These are phyloP conservation scores for Anoura caudifer DNA, from an alignment of 2,113 vertebrate genomes.

Conservation along the genomic window DNA sequence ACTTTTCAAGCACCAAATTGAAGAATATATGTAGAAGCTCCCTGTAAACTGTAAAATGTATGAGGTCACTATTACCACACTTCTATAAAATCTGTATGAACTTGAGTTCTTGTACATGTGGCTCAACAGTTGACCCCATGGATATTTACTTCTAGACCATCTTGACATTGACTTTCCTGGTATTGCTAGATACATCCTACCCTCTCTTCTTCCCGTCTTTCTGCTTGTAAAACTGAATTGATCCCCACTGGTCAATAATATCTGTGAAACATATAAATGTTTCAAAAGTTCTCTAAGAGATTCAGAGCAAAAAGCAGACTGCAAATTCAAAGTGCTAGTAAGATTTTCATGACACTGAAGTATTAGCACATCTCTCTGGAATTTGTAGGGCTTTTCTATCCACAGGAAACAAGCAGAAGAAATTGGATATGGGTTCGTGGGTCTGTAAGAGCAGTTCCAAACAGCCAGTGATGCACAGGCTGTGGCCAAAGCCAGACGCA, in stretches of 20 bases:
- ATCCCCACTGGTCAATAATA: slow-evolving; percentile 28
- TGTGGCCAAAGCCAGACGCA: neutral
- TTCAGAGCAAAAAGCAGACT: slow-evolving; percentile 17
- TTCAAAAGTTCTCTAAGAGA: slow-evolving; percentile 58
- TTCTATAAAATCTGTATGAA: neutral
- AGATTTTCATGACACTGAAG: slow-evolving; percentile 42
- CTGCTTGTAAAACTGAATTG: slow-evolving; percentile 24
- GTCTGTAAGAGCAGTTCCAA: neutral
- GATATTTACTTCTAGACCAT: neutral
- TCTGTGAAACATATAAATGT: slow-evolving; percentile 56
- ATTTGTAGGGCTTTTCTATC: slow-evolving; percentile 45
- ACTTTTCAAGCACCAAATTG: neutral
- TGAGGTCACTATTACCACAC: neutral
- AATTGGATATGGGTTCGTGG: slow-evolving; percentile 47
- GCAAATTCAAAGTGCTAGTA: slow-evolving; percentile 43
- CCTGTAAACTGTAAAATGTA: neutral
- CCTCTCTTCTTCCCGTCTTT: neutral
- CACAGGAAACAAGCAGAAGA: slow-evolving; percentile 31
- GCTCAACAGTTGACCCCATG: neutral
- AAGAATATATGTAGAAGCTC: neutral
- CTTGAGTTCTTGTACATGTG: neutral
- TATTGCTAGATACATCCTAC: neutral
- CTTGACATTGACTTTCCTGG: neutral
- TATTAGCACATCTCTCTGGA: neutral
- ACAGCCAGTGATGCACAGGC: neutral